A percentile compares a stretch with the other conserved stretches of the same genome.
Conservation (phyloP, 2,888 invertebrate species). For the Erebia palarica region DNA sequence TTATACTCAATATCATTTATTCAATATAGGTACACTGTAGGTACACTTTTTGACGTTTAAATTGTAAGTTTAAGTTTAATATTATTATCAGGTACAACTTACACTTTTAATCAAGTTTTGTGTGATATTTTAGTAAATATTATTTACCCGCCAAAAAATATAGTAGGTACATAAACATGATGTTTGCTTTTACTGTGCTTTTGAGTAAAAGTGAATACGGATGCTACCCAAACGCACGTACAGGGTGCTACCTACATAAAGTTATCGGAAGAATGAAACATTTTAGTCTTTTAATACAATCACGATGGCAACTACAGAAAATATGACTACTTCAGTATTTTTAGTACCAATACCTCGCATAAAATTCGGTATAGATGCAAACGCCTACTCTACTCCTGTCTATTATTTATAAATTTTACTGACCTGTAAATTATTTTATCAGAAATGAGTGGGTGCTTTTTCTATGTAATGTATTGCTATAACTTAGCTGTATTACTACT, state of each 20-base stretch:
- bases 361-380: not conserved
- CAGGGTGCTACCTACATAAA: not conserved
- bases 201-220: not conserved
- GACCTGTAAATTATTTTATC: constrained; percentile 12
- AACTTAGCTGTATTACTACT: no score
- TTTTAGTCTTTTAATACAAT: not conserved
- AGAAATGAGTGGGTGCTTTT: not conserved
- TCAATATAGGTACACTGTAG: no score
- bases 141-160: not conserved
- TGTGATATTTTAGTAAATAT: not conserved
- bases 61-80: no score
- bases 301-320: not conserved
- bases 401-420: constrained; percentile 5
- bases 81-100: no score
- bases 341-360: not conserved
- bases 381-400: not conserved
- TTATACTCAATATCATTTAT: no score
- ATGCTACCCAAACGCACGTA: not conserved
- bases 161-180: not conserved
- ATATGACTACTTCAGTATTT: not conserved
- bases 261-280: no score
- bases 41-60: no score
- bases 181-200: not conserved
- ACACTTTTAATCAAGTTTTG: no score
- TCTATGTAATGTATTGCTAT: not conserved